Base-by-base conservation (phyloP, 2,113 vertebrate genomes). In the Sinocyclocheilus anophthalmus region DNA sequence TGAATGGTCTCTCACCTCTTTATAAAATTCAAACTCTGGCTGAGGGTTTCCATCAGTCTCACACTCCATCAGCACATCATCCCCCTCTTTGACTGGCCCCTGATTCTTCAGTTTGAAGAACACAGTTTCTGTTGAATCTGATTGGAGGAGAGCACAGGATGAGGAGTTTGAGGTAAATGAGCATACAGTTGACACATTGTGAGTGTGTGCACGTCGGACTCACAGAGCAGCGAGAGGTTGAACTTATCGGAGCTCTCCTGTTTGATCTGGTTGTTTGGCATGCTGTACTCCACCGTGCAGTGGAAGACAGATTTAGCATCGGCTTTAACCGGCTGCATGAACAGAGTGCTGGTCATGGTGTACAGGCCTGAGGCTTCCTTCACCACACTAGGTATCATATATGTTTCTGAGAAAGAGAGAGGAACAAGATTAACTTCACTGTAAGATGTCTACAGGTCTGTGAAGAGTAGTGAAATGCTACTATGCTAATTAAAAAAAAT, bases 171-270 rank as follows among this genome's bases (percentile, higher is more conserved):
- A 92, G 93, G 87, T n/a, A n/a, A 61, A 61, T n/a, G 57, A n/a
- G 57, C 89, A 88, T 69, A 94, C 48, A 39, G n/a, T 20, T 37
- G 37, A 30, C 26, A 18, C 24, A 33, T 59, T 63, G 37, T 69
- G 1, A 26, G 53, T 75, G 69, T 65, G 55, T 84, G 20, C 24
- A 39, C 39, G 20, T 22, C n/a, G 0, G 6, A 94, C 97, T 96
- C 92, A 98, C 96, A 98, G 94, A 96, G 95, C 85, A 97, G 88
- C 5, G 91, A 92, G 88, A 97, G 93, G 26, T 33, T 88, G 93
- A 97, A 96, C 37, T 13, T 3, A 0, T 91, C 73, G 0, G 96
- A 96, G 81, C 90, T 90, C 83, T 92, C 93, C 50, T 83, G 89
- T 81, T 89, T 87, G 0, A 91, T 91, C 4, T 67, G n/a, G 0